Conservation (phyloP, 2,113 vertebrate species). For the Alethe diademata region DNA sequence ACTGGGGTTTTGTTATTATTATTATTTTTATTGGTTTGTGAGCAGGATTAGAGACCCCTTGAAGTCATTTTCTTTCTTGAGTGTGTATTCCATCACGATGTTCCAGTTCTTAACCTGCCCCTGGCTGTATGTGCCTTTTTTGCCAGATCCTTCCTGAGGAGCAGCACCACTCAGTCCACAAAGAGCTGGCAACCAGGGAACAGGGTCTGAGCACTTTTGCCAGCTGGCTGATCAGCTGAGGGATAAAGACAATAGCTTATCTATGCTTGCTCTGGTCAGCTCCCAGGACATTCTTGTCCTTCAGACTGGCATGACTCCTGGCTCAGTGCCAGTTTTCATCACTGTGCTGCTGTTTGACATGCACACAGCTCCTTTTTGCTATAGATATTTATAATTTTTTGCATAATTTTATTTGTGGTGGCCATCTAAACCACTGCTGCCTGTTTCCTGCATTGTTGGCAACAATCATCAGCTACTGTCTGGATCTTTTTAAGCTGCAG, state of each 20-base stretch:
- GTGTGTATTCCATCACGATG: rapidly evolving
- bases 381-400: background rate
- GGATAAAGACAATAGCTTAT: slow-evolving; percentile 11
- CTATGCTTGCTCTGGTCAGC: slow-evolving; percentile 2
- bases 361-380: background rate
- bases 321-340: background rate
- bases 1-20: too few species aligned
- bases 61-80: background rate
- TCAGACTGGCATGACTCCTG: background rate
- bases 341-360: background rate
- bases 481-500: background rate
- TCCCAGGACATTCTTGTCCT: slow-evolving; percentile 1
- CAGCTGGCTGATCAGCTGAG: slow-evolving; percentile 43
- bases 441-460: background rate
- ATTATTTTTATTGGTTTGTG: background rate
- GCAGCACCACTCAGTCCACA: background rate
- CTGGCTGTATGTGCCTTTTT: background rate
- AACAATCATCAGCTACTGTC: background rate
- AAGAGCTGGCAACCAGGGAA: background rate
- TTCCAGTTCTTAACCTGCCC: background rate
- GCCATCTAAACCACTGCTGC: background rate
- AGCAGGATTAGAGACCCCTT: background rate
- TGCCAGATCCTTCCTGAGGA: background rate
- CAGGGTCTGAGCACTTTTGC: background rate
- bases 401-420: background rate